phyloP scores from a whole-genome alignment of 2,113 vertebrate genomes.

The Barnardius zonarius region DNA sequence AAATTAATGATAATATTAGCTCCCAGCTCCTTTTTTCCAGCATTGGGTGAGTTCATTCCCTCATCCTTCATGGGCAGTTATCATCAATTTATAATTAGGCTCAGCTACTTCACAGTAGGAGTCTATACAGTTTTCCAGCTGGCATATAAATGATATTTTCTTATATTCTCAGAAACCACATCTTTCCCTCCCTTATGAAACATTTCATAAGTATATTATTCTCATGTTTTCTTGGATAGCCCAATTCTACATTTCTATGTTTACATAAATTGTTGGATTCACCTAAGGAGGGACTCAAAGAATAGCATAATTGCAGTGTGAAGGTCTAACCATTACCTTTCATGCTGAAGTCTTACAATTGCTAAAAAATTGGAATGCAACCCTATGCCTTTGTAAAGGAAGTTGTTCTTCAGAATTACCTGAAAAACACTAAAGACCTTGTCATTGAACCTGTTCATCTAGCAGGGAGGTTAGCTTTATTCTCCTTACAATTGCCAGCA shows the following conservation, averaged over 20 bases:
- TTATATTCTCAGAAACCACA: background rate
- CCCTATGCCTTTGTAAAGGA: background rate
- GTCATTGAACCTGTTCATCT: background rate
- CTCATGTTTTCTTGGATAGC: background rate
- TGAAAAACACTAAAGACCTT: background rate
- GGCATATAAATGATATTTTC: background rate
- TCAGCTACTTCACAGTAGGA: background rate
- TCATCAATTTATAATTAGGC: slow-evolving; percentile 3
- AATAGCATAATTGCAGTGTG: background rate
- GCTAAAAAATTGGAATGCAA: background rate
- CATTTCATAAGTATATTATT: background rate
- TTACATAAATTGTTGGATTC: background rate
- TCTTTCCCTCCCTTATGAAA: background rate
- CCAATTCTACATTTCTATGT: background rate
- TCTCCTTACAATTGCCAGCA: background rate
- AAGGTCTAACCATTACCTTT: background rate
- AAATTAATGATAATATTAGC: background rate
- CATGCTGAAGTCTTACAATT: background rate
- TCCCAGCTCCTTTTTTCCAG: background rate
- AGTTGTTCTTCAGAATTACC: background rate
- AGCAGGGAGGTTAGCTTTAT: background rate
- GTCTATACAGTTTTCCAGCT: background rate
- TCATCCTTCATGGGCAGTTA: background rate
- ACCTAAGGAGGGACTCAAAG: background rate
- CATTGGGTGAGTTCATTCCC: background rate